A percentile compares a stretch with the other conserved stretches of the same genome.
These are phyloP conservation scores for Takifugu flavidus DNA, from an alignment of 2,113 vertebrate species.

Conservation along the genomic window DNA sequence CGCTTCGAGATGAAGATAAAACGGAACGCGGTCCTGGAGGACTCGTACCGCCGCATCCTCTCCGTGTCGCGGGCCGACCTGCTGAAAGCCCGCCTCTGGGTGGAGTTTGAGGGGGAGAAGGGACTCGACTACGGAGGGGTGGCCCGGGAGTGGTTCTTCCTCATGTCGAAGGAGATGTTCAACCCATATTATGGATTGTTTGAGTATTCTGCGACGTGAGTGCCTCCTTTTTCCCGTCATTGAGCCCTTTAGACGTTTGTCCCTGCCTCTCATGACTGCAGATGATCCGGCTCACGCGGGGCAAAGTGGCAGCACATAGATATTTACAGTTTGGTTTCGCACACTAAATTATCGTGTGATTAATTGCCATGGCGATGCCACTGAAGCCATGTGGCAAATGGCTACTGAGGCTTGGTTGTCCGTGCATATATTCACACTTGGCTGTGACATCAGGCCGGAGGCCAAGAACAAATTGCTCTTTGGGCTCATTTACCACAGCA, in stretches of 20 bases:
- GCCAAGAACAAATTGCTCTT: no score
- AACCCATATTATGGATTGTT: constrained; percentile 98
- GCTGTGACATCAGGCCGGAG: no score
- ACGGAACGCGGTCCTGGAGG: constrained; percentile 87
- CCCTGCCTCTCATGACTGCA: no score
- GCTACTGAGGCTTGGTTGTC: no score
- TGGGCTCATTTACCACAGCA: no score
- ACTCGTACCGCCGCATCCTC: constrained; percentile 92
- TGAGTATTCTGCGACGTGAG: constrained; percentile 98
- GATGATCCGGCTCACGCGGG: no score
- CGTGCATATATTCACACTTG: no score
- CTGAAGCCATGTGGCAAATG: no score
- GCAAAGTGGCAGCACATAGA: no score
- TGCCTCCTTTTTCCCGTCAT: background rate
- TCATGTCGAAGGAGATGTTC: constrained; percentile 99
- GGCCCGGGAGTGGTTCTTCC: constrained; percentile 97
- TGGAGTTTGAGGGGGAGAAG: constrained; percentile 97
- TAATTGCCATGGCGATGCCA: no score
- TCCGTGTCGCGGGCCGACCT: constrained; percentile 87
- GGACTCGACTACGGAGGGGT: constrained; percentile 96
- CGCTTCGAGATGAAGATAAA: constrained; percentile 95
- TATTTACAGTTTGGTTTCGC: no score
- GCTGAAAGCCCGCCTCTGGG: constrained; percentile 94
- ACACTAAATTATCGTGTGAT: no score
- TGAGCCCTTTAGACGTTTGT: background rate